Percentiles rank a stretch among this genome's conserved stretches.
Evolutionary conservation across 2,113 vertebrate genomes (phyloP).

Genomic region (Macquaria australasica): DNA sequence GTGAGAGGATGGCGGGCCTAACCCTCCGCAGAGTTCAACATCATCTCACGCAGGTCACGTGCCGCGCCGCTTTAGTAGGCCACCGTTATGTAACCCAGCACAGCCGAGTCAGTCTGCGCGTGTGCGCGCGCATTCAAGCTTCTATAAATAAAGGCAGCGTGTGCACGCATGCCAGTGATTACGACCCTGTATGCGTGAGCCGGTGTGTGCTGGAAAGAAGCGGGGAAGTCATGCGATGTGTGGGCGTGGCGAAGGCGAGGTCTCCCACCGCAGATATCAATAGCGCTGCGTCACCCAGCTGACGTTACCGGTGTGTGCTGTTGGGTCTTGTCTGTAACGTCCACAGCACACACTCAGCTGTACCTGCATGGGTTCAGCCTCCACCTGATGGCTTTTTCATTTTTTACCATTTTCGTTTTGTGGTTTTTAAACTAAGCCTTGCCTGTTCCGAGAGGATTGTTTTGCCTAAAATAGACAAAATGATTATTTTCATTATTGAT

Average conservation of each 20-base stretch:
- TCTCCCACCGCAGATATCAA: constrained; percentile 50
- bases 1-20: constrained; percentile 42
- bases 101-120: constrained; percentile 34
- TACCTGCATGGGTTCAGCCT: neutral
- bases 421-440: no score
- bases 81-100: constrained; percentile 73
- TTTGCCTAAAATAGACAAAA: no score
- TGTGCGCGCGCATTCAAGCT: constrained; percentile 9
- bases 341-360: neutral
- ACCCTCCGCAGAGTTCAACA: constrained; percentile 74
- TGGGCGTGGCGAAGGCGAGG: constrained; percentile 46
- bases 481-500: neutral
- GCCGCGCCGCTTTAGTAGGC: constrained; percentile 70
- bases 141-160: constrained; percentile 69
- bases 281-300: constrained; percentile 45
- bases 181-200: constrained; percentile 24
- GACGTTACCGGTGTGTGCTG: neutral
- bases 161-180: constrained; percentile 11
- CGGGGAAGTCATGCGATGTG: constrained; percentile 54
- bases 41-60: constrained; percentile 76
- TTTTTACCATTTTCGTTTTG: no score
- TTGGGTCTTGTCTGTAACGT: neutral
- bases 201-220: constrained; percentile 18
- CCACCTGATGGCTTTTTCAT: no score
- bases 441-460: no score